These are phyloP conservation scores for Cygnus buccinator DNA, from an alignment of 2,113 vertebrate genomes.

Conservation along the genomic window DNA sequence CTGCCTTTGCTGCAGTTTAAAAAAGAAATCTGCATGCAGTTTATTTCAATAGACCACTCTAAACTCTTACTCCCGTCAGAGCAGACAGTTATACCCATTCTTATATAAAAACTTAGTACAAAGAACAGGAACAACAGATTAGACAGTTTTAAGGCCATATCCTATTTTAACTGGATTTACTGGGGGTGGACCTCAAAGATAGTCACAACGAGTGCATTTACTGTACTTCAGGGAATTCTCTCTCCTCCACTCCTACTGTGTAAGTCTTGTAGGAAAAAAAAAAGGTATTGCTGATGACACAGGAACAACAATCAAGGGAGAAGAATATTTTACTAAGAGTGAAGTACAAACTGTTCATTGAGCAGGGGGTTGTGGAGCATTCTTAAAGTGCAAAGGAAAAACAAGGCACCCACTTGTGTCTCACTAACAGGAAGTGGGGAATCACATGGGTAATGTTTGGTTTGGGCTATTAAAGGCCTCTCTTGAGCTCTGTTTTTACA, in stretches of 20 bases:
- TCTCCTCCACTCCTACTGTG: background rate
- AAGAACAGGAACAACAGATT: background rate
- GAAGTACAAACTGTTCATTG: background rate
- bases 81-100: slow-evolving; percentile 24
- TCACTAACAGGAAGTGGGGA: background rate
- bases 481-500: background rate
- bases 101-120: slow-evolving; percentile 12
- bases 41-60: slow-evolving; percentile 48
- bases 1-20: slow-evolving; percentile 23
- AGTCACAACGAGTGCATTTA: background rate
- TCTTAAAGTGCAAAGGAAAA: background rate
- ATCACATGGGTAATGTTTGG: background rate
- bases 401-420: background rate
- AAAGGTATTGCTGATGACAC: background rate
- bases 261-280: background rate
- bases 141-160: background rate
- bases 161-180: background rate
- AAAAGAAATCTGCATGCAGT: slow-evolving; percentile 43
- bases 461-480: background rate
- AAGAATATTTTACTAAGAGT: background rate
- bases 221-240: background rate
- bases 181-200: background rate
- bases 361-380: background rate
- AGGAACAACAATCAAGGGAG: background rate
- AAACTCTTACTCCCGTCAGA: slow-evolving; percentile 12